Evolutionary conservation across 2,113 vertebrate genomes (phyloP), one percentile per base, ranked within the genome.

Genomic region (Himantopus leucocephalus): DNA sequence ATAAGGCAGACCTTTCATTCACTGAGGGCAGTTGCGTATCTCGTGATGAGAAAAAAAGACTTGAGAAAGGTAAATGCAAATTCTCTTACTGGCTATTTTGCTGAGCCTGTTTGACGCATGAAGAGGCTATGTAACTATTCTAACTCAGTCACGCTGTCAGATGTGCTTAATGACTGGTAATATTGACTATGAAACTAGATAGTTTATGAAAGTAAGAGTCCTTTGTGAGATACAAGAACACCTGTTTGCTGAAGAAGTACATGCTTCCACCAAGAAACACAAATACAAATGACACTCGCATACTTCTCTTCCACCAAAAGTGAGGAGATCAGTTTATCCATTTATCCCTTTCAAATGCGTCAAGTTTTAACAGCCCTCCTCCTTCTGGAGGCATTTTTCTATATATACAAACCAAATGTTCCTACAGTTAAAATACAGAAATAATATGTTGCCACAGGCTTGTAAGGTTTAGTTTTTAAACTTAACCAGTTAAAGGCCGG

Each of bases 361-460:
- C 91, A 82, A 96, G 87, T 96, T 94, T 97, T 97, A 96, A 92
- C 97, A 97, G 90, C 63, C 78, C 92, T 98, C 93, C 83, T 92
- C 77, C 92, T 97, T 96, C 95, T 96, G 94, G 92, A 98, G 97
- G 90, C 93, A 97, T 97, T 96, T 97, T 95, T 97, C 94, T 97
- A 91, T 90, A 94, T 83, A 92, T 95, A 88, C 96, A 97, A 97
- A 96, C 95, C 94, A 97, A 96, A 96, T 95, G 96, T 95, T 96
- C 90, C 95, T 96, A 94, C 80, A 96, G 97, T 96, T 96, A 98
- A 90, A 86, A 92, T 72, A 96, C 90, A 97, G 92, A 96, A 87
- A 94, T 96, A 97, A 95, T 92, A 93, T 30, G 52, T 94, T 96
- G 88, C 92, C 96, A 97, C 78, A 87, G 76, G 90, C 90, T 85